phyloP scores from a whole-genome alignment of 2,888 invertebrate species.

The Eupithecia abbreviata region DNA sequence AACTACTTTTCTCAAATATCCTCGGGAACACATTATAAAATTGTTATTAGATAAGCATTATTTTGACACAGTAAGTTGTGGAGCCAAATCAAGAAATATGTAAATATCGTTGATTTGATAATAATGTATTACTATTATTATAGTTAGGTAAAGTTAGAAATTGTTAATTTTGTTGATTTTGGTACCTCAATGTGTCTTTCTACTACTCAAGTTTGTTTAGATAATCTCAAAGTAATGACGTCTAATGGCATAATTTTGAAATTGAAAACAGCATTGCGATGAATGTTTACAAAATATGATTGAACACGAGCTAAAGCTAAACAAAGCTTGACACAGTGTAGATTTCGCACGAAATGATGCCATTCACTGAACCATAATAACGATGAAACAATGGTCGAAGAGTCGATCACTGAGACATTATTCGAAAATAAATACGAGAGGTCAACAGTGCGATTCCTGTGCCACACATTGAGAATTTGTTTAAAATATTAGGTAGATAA shows the following conservation, averaged over 20 bases:
- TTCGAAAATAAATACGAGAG: not conserved
- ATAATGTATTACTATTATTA: not conserved
- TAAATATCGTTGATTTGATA: not conserved
- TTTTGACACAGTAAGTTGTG: not conserved
- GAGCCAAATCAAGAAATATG: not conserved
- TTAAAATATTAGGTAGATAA: not conserved
- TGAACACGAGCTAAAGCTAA: slow-evolving; percentile 60
- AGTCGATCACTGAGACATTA: slow-evolving; percentile 4
- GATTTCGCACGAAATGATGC: slow-evolving; percentile 42
- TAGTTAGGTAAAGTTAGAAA: too few species aligned
- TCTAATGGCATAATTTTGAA: slow-evolving; percentile 50
- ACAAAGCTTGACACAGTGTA: slow-evolving; percentile 44
- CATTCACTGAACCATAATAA: slow-evolving; percentile 29
- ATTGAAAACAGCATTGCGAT: slow-evolving; percentile 46
- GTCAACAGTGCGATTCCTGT: not conserved
- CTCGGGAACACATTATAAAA: not conserved
- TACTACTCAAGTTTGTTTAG: not conserved
- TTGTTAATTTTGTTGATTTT: not conserved
- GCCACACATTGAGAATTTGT: not conserved
- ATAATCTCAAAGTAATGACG: slow-evolving; percentile 36
- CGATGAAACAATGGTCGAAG: slow-evolving; percentile 15
- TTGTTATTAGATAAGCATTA: not conserved
- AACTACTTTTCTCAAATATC: not conserved
- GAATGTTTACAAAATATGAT: slow-evolving; percentile 65
- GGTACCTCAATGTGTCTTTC: not conserved